phyloP scores from a whole-genome alignment of 2,797 vertebrate species.

The Pangasius larnaudii region DNA sequence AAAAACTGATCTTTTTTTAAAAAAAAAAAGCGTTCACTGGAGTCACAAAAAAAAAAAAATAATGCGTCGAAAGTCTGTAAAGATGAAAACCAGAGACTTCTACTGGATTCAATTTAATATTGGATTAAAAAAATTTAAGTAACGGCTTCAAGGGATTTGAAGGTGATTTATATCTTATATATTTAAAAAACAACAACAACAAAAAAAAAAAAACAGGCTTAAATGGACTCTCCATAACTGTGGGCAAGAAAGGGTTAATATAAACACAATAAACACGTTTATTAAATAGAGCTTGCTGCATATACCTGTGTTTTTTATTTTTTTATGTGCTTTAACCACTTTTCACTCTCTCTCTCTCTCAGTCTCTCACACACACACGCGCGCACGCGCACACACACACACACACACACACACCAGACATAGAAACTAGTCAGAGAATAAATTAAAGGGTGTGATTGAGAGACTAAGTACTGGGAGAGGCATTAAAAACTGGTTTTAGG shows the following conservation, averaged over 20 bases:
- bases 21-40: too few relatives aligned
- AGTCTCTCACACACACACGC: background rate
- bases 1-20: background rate
- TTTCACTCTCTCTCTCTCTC: background rate
- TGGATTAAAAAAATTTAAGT: too few relatives aligned
- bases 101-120: too few relatives aligned
- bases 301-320: background rate
- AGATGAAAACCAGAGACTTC: too few relatives aligned
- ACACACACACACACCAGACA: constrained; percentile 5
- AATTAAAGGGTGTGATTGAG: constrained; percentile 40
- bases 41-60: background rate
- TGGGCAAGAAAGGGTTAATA: background rate
- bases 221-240: too few relatives aligned
- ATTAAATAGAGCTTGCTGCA: background rate
- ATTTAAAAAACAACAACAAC: too few relatives aligned
- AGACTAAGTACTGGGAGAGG: constrained; percentile 41
- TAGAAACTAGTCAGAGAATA: background rate
- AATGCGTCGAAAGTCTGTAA: too few relatives aligned
- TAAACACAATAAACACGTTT: background rate
- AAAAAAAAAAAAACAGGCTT: background rate
- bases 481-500: constrained; percentile 66
- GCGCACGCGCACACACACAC: constrained; percentile 5
- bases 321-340: background rate
- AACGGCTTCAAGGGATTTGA: too few relatives aligned
- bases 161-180: too few relatives aligned